A percentile compares a stretch with the other conserved stretches of the same genome.
phyloP scores from a whole-genome alignment of 2,113 vertebrate genomes.

The Manacus vitellinus region DNA sequence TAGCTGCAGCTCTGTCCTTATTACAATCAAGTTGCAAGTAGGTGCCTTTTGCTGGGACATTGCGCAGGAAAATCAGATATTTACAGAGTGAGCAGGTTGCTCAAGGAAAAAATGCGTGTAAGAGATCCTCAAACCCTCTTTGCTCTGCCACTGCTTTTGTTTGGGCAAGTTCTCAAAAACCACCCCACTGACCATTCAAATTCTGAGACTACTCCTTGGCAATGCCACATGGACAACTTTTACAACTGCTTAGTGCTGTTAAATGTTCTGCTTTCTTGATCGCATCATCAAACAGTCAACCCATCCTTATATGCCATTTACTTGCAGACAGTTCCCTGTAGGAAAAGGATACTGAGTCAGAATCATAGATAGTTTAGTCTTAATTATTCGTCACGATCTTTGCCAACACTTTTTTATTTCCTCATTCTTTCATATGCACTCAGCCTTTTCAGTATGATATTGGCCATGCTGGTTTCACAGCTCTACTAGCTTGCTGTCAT shows the following conservation, averaged over 20 bases:
- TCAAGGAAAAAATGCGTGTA: not conserved
- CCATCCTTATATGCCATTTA: not conserved
- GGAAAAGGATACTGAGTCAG: not conserved
- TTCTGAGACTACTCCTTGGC: not conserved
- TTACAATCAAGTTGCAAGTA: not conserved
- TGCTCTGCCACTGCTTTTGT: not conserved
- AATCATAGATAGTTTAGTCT: not conserved
- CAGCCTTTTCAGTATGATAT: not conserved
- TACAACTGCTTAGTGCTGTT: not conserved
- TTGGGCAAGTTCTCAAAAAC: not conserved
- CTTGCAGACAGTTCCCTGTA: not conserved
- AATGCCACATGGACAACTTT: not conserved
- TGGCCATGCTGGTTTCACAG: not conserved
- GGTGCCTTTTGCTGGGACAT: not conserved
- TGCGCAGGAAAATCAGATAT: not conserved
- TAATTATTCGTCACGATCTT: not conserved
- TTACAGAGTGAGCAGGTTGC: not conserved
- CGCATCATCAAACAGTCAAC: not conserved
- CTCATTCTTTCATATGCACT: not conserved
- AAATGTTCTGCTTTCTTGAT: not conserved
- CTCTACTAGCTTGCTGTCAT: not conserved
- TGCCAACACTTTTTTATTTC: not conserved
- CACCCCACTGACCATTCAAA: fast-evolving
- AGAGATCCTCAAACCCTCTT: not conserved
- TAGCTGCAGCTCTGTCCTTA: not conserved